Evolutionary conservation across 2,888 invertebrate genomes (phyloP), one percentile per base, ranked within the genome.

Genomic region (Chrysodeixis includens): DNA sequence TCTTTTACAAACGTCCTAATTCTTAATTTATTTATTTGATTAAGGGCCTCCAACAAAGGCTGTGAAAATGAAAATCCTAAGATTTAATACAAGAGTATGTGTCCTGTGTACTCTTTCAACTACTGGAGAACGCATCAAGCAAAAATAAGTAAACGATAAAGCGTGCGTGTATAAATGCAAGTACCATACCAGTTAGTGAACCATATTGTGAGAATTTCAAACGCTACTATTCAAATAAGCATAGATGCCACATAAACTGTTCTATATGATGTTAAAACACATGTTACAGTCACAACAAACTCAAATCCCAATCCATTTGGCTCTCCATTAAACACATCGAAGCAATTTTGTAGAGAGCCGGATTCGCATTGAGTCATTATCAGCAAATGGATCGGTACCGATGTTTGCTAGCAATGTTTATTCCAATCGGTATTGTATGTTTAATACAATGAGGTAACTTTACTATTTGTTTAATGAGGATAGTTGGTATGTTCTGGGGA

Each of bases 311-410:
- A 68, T 75, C 61, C 26, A 32, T 40, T 56, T 60, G 30, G 44
- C 49, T n/a, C n/a, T 8, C 61, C 65, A 79, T 77, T 68, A 72
- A 69, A 61, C 65, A 74, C 40, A 77, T 67, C 53, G 54, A 51
- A 51, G 54, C 62, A 51, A 74, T 76, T 73, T 40, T 53, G 58
- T 52, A 9, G 40, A 52, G 60, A 59, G 14, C 30, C 49, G 56
- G 65, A 49, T 49, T 49, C 26, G 30, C 55, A 75, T 59, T 75
- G 62, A 69, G 70, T 65, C 73, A 71, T 77, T 75, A 73, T 56
- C 69, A 68, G 20, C 53, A 58, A 56, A 58, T 56, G 30, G 57
- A 55, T 64, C 58, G 68, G 75, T 66, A 67, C 40, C 35, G 35
- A 10, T 40, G n/a, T 40, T 4, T 40, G 14, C 30, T 8, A 3